Base-by-base conservation (phyloP, 2,888 invertebrate genomes). In the Strigamia transsilvanica region DNA sequence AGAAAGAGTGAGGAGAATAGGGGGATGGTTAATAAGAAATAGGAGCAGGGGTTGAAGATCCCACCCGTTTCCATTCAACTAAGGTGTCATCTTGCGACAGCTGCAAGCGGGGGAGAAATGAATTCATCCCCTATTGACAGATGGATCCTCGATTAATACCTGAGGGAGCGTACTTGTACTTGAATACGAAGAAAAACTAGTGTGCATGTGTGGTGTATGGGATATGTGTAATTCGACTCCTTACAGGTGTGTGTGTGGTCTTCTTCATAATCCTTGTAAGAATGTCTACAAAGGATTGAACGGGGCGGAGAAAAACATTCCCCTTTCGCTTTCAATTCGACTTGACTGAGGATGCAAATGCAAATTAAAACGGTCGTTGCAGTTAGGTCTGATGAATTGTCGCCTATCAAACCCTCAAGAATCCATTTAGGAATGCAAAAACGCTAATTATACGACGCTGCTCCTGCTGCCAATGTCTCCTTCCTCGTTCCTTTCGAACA, bases 71-170 rank as follows among this genome's bases (percentile, higher is more conserved):
- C 32, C 32, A 32, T 73, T 73, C 27, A 73, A 73, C 73, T 27
- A 73, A 73, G 73, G 73, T 73, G 73, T 73, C 73, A 73, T 73
- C 73, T 73, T 73, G 73, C 73, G 73, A 73, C 73, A 73, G 73
- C 73, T 73, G 73, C 73, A 15, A 32, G 73, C 73, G 73, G 27
- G 73, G 73, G 73, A 73, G 73, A 32, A n/a, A 32, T 32, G 73
- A 73, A 73, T 73, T 73, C 73, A 73, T 73, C 32, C 73, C 73
- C 73, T 32, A 32, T 10, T 32, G 73, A 73, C 73, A 73, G 73
- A 73, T 73, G 73, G 73, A 73, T 73, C 73, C 27, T 27, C 73
- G 73, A 73, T 73, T 73, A 73, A 73, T 73, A 73, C 73, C 61
- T 73, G 32, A 73, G 73, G 73, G 73, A 32, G 73, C 3, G 38